Percentiles rank a stretch among this genome's conserved stretches.
Conservation (phyloP, 2,888 invertebrate genomes). For the Dicranocentrus wangi region DNA sequence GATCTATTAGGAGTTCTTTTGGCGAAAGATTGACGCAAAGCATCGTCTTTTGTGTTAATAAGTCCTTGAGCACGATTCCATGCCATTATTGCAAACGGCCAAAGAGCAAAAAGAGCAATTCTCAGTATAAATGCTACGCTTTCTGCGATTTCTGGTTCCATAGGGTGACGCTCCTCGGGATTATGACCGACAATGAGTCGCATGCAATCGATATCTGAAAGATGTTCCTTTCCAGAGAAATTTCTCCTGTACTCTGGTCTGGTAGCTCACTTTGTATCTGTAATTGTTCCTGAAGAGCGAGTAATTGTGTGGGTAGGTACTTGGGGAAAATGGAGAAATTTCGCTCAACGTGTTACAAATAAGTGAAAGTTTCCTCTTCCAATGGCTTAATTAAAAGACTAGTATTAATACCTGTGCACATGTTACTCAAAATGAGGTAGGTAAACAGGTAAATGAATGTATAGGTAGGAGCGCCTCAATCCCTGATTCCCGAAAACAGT, state of each 20-base stretch:
- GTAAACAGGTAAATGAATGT: not conserved
- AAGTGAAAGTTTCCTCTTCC: constrained; percentile 7
- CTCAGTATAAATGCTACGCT: not conserved
- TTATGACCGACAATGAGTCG: not conserved
- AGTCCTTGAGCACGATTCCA: constrained; percentile 10
- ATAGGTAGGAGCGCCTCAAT: not conserved
- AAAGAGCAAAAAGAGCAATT: constrained; percentile 1
- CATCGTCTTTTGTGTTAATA: not conserved
- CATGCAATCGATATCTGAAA: not conserved
- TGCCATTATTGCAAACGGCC: constrained; percentile 18
- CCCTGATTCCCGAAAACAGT: not conserved
- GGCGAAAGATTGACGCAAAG: not conserved
- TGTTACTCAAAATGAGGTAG: not conserved
- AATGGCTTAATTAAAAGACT: constrained; percentile 16
- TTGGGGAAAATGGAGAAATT: constrained; percentile 26
- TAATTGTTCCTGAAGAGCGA: constrained; percentile 14
- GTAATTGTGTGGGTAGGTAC: constrained; percentile 8
- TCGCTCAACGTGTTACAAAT: not conserved
- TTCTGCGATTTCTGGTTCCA: not conserved
- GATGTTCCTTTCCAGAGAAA: not conserved
- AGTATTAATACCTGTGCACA: constrained; percentile 21
- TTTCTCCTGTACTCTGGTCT: not conserved
- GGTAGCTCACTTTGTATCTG: not conserved
- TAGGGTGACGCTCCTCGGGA: not conserved
- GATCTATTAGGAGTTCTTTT: not conserved